A percentile compares a stretch with the other conserved stretches of the same genome.
Conservation (phyloP, 2,888 invertebrate genomes). For the Dichetophora obliterata region DNA sequence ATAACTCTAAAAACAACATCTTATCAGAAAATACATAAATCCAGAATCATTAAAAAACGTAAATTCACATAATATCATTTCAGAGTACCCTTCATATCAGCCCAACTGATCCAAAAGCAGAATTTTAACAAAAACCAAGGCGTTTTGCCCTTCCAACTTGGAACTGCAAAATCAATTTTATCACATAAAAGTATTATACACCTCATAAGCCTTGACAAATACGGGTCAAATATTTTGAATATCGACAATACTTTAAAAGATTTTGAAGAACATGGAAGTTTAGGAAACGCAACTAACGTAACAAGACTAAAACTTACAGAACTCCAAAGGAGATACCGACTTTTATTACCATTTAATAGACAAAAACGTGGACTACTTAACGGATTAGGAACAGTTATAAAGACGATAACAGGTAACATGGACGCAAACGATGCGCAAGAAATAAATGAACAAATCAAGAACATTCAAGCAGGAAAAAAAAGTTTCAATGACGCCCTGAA, state of each 20-base stretch:
- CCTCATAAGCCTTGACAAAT: background rate
- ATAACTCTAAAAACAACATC: slow-evolving; percentile 34
- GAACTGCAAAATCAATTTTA: background rate
- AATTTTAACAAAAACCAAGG: background rate
- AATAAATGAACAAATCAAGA: slow-evolving; percentile 15
- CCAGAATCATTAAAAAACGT: slow-evolving; percentile 32
- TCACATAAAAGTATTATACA: background rate
- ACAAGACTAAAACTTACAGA: slow-evolving; percentile 38
- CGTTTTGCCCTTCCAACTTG: background rate
- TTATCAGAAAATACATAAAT: slow-evolving; percentile 45
- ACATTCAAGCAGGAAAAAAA: background rate
- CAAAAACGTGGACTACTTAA: slow-evolving; percentile 41
- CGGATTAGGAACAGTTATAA: slow-evolving; percentile 41
- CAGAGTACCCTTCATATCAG: background rate
- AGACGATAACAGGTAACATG: slow-evolving; percentile 47
- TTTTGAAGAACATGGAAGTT: no score
- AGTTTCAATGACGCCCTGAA: slow-evolving; percentile 36
- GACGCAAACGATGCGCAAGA: slow-evolving; percentile 35
- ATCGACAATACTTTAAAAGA: no score
- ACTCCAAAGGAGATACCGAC: slow-evolving; percentile 32
- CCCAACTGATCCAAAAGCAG: slow-evolving; percentile 5
- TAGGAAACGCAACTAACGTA: slow-evolving; percentile 8
- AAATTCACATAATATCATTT: background rate
- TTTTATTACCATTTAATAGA: slow-evolving; percentile 29
- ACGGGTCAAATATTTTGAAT: background rate